phyloP scores from a whole-genome alignment of 2,797 vertebrate genomes.

The Macroramphosus scolopax region DNA sequence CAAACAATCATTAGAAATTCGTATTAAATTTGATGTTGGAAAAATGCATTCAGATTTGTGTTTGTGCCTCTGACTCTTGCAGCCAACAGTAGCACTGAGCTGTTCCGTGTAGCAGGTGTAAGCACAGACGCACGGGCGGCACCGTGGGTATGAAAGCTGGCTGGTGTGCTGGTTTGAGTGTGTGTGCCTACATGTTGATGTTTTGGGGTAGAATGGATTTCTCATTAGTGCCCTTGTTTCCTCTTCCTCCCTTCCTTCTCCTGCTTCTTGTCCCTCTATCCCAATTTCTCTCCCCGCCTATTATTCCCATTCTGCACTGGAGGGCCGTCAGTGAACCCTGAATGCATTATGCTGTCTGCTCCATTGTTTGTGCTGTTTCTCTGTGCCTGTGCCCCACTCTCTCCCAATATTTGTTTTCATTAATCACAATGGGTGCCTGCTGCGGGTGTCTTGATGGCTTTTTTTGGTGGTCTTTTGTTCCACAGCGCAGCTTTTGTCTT shows the following conservation, averaged over 20 bases:
- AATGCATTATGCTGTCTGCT: conserved; percentile 72
- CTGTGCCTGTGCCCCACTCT: conserved; percentile 64
- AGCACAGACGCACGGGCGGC: conserved; percentile 66
- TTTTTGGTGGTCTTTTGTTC: conserved; percentile 75
- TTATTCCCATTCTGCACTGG: conserved; percentile 73
- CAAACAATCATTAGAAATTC: too few species aligned
- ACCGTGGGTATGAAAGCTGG: conserved; percentile 56
- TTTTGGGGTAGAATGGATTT: conserved; percentile 61
- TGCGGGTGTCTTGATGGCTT: conserved; percentile 85
- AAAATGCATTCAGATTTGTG: too few species aligned
- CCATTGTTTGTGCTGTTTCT: conserved; percentile 75
- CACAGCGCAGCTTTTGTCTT: conserved; percentile 65
- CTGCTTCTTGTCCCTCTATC: conserved; percentile 41
- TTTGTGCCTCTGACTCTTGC: too few species aligned
- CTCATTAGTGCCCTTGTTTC: conserved; percentile 64
- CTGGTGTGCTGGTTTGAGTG: conserved; percentile 14
- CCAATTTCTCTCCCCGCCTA: conserved; percentile 60
- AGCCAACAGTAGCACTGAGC: too few species aligned
- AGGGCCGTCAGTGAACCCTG: conserved; percentile 73
- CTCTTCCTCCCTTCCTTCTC: conserved; percentile 47
- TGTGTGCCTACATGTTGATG: conserved; percentile 25
- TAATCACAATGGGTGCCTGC: conserved; percentile 88
- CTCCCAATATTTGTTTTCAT: conserved; percentile 90
- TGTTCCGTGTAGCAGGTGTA: too few species aligned
- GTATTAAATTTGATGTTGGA: too few species aligned